phyloP scores from a whole-genome alignment of 2,888 invertebrate species.

The Temnothorax ravouxi region DNA sequence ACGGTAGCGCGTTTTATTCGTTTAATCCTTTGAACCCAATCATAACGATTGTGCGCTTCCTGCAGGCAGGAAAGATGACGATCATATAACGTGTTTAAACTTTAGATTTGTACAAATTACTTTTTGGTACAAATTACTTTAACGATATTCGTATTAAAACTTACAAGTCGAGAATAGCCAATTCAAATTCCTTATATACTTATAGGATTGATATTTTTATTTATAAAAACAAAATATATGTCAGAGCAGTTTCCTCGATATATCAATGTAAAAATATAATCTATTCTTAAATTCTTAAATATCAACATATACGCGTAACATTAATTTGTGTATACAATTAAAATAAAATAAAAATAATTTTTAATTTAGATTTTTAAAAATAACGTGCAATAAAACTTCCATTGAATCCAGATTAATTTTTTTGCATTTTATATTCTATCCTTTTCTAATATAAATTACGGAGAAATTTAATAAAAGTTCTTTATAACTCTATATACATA shows the following conservation, averaged over 20 bases:
- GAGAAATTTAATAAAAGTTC: neutral
- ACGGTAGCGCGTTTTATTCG: neutral
- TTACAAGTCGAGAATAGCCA: neutral
- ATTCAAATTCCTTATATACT: neutral
- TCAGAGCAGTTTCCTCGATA: neutral
- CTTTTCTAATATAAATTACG: neutral
- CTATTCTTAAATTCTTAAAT: neutral
- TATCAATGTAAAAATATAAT: neutral
- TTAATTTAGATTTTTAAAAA: neutral
- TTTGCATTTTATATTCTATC: neutral
- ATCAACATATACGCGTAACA: neutral
- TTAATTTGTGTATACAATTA: slow-evolving; percentile 2
- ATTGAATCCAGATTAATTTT: neutral
- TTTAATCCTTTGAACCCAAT: neutral
- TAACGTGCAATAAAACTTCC: neutral
- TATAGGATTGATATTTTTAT: neutral
- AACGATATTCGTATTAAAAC: neutral
- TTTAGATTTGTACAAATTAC: slow-evolving; percentile 2
- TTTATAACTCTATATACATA: neutral
- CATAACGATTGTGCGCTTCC: neutral
- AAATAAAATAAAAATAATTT: neutral
- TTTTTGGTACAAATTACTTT: neutral
- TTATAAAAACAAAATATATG: neutral
- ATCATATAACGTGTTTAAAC: neutral
- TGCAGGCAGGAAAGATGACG: neutral